phyloP scores from a whole-genome alignment of 1,140 invertebrate genomes.

The Apis laboriosa region DNA sequence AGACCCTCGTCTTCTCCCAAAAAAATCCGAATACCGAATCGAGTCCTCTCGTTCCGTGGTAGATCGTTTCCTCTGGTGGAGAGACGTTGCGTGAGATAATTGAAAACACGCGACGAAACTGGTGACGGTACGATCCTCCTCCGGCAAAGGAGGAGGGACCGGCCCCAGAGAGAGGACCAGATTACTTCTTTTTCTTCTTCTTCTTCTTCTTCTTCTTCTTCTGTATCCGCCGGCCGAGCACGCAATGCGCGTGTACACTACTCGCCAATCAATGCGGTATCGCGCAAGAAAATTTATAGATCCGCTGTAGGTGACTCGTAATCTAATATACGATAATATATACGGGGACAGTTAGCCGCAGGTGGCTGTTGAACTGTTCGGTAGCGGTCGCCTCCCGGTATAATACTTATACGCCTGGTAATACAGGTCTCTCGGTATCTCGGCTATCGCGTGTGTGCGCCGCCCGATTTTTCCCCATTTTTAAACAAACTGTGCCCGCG shows the following conservation, averaged over 20 bases:
- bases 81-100: conserved; percentile 48
- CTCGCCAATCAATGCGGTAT: conserved; percentile 45
- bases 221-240: not conserved
- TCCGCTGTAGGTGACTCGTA: conserved; percentile 52
- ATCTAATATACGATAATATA: conserved; percentile 52
- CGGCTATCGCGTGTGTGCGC: not conserved
- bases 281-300: conserved; percentile 50
- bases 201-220: not conserved
- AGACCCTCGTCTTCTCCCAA: not conserved
- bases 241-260: conserved; percentile 35
- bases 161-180: not conserved
- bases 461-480: conserved; percentile 33
- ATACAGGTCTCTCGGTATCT: conserved; percentile 36
- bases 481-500: not conserved
- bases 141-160: not conserved
- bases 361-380: conserved; percentile 36
- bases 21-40: not conserved
- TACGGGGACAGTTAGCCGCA: conserved; percentile 45
- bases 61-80: not conserved
- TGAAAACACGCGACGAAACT: conserved; percentile 7
- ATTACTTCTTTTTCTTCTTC: conserved; percentile 39
- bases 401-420: conserved; percentile 23
- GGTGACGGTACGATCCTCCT: conserved; percentile 10
- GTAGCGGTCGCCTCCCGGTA: conserved; percentile 24
- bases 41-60: not conserved